These are phyloP conservation scores for Calliphora vicina DNA, from an alignment of 1,140 invertebrate species.

Conservation along the genomic window DNA sequence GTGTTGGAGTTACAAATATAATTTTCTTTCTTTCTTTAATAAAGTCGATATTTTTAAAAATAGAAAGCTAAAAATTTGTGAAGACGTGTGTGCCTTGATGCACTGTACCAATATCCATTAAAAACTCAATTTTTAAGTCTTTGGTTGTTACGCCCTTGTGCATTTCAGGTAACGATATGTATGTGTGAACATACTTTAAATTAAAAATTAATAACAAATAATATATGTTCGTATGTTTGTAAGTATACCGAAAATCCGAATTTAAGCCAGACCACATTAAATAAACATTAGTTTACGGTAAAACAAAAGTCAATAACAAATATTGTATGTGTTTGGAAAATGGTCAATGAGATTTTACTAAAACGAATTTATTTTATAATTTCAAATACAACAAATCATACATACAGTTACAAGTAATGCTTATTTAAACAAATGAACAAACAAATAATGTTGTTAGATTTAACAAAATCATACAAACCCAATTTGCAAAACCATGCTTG, in stretches of 20 bases:
- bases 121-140: no score
- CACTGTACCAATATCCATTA: no score
- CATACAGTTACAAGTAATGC: background rate
- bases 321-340: background rate
- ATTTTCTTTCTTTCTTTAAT: no score
- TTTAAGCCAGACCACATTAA: conserved; percentile 3
- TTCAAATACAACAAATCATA: background rate
- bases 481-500: background rate
- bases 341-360: background rate
- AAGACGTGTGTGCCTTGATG: no score
- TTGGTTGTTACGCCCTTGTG: no score
- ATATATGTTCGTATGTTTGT: no score
- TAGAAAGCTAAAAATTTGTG: no score
- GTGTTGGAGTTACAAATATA: no score
- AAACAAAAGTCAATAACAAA: conserved; percentile 11
- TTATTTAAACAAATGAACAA: background rate
- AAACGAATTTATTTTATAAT: background rate
- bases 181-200: background rate
- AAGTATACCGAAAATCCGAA: background rate
- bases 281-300: background rate
- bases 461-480: background rate
- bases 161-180: background rate
- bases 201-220: conserved; percentile 4
- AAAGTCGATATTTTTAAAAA: no score
- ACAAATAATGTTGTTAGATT: conserved; percentile 6